Conservation (phyloP, 2,888 invertebrate species). For the Uropetala carovei region DNA sequence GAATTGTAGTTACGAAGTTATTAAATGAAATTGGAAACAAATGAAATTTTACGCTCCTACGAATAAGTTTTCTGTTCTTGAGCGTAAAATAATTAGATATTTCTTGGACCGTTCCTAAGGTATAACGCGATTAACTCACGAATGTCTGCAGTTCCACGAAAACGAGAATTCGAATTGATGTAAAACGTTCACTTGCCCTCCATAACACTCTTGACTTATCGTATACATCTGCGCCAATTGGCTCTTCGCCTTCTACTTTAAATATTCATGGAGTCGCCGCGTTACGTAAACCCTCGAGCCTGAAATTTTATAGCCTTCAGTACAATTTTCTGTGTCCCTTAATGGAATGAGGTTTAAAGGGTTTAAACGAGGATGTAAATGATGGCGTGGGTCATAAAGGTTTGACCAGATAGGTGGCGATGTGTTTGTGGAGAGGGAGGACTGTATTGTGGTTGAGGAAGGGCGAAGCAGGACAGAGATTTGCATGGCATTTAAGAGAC, state of each 20-base stretch:
- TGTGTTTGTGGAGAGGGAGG: background rate
- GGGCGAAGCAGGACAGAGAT: background rate
- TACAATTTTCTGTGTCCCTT: slow-evolving; percentile 8
- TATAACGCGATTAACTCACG: too few species aligned
- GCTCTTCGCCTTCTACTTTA: background rate
- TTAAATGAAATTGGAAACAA: too few species aligned
- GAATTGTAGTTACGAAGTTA: too few species aligned
- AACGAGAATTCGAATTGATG: too few species aligned
- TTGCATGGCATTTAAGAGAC: slow-evolving; percentile 12
- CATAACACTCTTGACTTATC: too few species aligned
- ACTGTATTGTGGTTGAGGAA: background rate
- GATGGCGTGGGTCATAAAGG: slow-evolving; percentile 17
- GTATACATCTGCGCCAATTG: background rate
- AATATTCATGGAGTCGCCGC: background rate
- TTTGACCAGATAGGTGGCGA: background rate
- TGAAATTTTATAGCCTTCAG: background rate
- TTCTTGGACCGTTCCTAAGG: too few species aligned
- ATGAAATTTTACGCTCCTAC: too few species aligned
- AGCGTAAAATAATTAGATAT: too few species aligned
- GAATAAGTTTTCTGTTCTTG: too few species aligned
- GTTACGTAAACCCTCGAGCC: background rate
- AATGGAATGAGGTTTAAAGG: background rate
- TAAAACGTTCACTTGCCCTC: too few species aligned
- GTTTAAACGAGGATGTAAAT: background rate
- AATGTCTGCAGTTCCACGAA: too few species aligned